Conservation (phyloP, 2,888 invertebrate species). For the Acronicta psi region DNA sequence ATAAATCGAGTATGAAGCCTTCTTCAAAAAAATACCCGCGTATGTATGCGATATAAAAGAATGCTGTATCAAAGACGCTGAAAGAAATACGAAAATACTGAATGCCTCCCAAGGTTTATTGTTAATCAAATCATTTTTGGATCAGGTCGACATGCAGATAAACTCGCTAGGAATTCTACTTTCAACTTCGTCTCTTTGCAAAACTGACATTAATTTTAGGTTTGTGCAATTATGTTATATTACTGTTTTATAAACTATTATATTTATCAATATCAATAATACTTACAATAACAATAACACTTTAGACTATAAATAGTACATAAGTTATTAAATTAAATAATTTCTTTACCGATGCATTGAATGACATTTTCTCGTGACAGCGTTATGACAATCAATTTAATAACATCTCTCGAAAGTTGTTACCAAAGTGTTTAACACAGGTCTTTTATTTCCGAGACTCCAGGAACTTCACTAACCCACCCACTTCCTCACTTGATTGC, state of each 20-base stretch:
- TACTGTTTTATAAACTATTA: too few species aligned
- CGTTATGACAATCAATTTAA: not conserved
- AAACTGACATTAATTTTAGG: not conserved
- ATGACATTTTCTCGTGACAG: too few species aligned
- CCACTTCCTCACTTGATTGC: slow-evolving; percentile 22
- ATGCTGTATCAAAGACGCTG: slow-evolving; percentile 18
- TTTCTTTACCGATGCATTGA: too few species aligned
- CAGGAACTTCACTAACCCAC: slow-evolving; percentile 5
- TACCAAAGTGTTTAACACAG: slow-evolving; percentile 4
- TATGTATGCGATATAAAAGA: slow-evolving; percentile 28
- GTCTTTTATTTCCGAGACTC: slow-evolving; percentile 24
- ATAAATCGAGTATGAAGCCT: not conserved
- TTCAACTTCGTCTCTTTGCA: not conserved
- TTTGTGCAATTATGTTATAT: too few species aligned
- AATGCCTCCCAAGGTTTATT: slow-evolving; percentile 14
- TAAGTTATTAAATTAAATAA: too few species aligned
- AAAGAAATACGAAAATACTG: slow-evolving; percentile 22
- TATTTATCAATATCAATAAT: too few species aligned
- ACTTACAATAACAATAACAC: too few species aligned
- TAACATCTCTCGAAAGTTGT: slow-evolving; percentile 1
- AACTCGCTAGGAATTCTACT: slow-evolving; percentile 9
- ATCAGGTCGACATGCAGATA: slow-evolving; percentile 13
- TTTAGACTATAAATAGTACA: too few species aligned
- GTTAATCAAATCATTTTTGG: slow-evolving; percentile 35
- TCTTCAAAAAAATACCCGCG: slow-evolving; percentile 13